Conservation (phyloP, 2,888 invertebrate species). For the Lamellibrachia columna region DNA sequence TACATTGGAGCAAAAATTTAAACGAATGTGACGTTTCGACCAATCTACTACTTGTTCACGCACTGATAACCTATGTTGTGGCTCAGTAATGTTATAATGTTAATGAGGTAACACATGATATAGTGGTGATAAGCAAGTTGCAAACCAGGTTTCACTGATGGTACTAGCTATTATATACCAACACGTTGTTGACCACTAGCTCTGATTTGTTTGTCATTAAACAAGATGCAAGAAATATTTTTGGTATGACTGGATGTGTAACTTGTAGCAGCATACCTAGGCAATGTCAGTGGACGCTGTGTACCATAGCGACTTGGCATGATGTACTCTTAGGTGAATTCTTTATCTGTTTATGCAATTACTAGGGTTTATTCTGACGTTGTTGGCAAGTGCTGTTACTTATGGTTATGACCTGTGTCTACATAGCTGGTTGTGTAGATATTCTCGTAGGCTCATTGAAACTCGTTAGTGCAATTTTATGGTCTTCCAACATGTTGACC, state of each 20-base stretch:
- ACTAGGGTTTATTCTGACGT: not conserved
- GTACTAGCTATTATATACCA: not conserved
- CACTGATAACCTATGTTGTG: too few species aligned
- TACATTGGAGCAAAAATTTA: too few species aligned
- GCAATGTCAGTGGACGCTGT: not conserved
- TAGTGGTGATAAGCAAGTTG: not conserved
- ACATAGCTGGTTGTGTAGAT: not conserved
- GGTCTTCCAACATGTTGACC: not conserved
- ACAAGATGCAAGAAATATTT: conserved; percentile 9
- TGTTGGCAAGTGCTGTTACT: not conserved
- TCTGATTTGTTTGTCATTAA: not conserved
- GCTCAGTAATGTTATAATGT: not conserved
- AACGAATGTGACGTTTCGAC: too few species aligned
- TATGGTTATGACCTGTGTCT: not conserved
- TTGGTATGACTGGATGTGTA: not conserved
- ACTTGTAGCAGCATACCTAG: not conserved
- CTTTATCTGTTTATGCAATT: conserved; percentile 9
- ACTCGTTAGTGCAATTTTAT: not conserved
- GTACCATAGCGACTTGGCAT: not conserved
- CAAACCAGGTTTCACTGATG: not conserved
- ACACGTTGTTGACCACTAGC: not conserved
- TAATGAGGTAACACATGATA: not conserved
- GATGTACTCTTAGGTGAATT: not conserved
- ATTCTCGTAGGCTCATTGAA: not conserved
- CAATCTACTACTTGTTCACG: too few species aligned